Evolutionary conservation across 1,140 invertebrate genomes (phyloP), one percentile per base, ranked within the genome.

Genomic region (Muscidifurax raptorellus): DNA sequence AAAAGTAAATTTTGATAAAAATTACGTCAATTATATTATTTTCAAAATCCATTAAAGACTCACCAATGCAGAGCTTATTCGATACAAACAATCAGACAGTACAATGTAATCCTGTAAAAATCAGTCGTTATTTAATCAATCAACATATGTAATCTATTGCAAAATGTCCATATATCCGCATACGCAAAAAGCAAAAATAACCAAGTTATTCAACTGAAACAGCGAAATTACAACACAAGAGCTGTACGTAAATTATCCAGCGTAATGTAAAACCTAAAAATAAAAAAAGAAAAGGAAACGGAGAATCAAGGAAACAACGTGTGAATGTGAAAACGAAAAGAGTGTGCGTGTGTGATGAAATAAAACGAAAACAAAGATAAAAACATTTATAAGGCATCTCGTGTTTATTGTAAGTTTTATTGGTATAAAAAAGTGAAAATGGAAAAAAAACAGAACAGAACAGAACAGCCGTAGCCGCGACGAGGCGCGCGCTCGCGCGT

Each of bases 341-440:
- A 44, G 22, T 30, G 18, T 74, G 5, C 6, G 7, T 36, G 15
- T 30, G 22, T 32, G 27, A 76, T 47, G 27, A 76, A 84, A 79
- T 78, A 75, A 75, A 64, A 80, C 27, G 27, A 52, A 86, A 83
- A 86, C 59, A 75, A 86, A 80, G 30, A 80, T 74, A 76, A 86
- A 82, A 86, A 83, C 75, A 85, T 82, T 85, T 82, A 79, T 85
- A 82, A 85, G 80, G 84, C 84, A 85, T 82, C 84, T 85, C 75
- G 80, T 85, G 80, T 85, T 82, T 85, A 85, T 85, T 85, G 83
- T 84, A 84, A 80, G 71, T 85, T 85, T 85, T 82, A 85, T 85
- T 85, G 75, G 75, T 85, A 85, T 82, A 85, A 85, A 85, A 85
- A 85, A 85, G 80, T 85, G 80, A 85, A 85, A 85, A 85, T 82